Base-by-base conservation (phyloP, 1,140 invertebrate species). In the Zaprionus lachaisei region DNA sequence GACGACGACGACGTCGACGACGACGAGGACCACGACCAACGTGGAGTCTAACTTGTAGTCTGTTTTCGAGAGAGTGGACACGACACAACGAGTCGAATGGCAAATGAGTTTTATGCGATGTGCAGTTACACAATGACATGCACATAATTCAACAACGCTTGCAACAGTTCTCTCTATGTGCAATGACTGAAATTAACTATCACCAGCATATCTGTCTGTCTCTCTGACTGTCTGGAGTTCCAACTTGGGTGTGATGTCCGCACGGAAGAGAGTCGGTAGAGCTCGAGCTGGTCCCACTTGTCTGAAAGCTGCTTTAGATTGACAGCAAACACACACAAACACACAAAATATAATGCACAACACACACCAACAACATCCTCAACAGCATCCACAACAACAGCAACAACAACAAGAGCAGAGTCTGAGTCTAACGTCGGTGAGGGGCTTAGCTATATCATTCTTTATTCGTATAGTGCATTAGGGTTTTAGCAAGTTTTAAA, bases 41-140 rank as follows among this genome's bases (percentile, higher is more conserved):
- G 61, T 55, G 31, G 7, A 58, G 22, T 34, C 17, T 7, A 15
- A n/a, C 28, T 20, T 51, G 31, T 34, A 47, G 41, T 58, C 28
- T 15, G 47, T 22, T n/a, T 26, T 44, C 31, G n/a, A 55, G 44
- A 41, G 44, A 41, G 47, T 61, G 73, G 26, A 61, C 65, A 47
- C 64, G 77, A 9, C 6, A 17, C 41, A 47, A 47, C 41, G 41
- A 47, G 41, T 47, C 41, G 41, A 47, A 85, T 84, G 82, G 82
- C 81, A 86, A 86, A 87, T 87, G 84, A 87, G 84, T 87, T 87
- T 87, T 89, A 87, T 89, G 83, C 74, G 80, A 83, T 47, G 77
- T 83, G 81, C 81, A 81, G 84, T 84, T 89, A 83, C 81, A 89
- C 85, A 87, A 87, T 87, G 84, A 89, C 84, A 87, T 87, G 84